Evolutionary conservation across 2,888 invertebrate genomes (phyloP).

Genomic region (Hetaerina titia): DNA sequence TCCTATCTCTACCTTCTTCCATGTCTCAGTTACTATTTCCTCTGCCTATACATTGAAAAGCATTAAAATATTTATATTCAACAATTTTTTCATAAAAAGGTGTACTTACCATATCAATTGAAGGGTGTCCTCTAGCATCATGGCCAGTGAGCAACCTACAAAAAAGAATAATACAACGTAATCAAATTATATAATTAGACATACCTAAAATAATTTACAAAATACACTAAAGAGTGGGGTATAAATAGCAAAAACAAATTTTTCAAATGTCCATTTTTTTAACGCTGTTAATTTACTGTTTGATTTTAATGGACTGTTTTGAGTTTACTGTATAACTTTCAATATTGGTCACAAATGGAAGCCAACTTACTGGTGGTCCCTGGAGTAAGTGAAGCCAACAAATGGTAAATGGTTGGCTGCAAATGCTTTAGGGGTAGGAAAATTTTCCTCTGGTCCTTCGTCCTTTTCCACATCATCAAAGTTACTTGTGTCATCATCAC

Average conservation of each 20-base stretch:
- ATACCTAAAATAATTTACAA: not conserved
- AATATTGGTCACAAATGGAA: not conserved
- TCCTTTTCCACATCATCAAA: conserved; percentile 99
- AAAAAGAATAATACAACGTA: not conserved
- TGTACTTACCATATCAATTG: conserved; percentile 52
- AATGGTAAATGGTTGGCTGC: conserved; percentile 99
- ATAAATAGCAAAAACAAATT: not conserved
- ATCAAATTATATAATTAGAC: not conserved
- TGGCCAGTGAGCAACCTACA: conserved; percentile 55
- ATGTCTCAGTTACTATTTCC: too few relatives aligned
- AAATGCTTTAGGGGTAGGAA: conserved; percentile 98
- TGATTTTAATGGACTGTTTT: not conserved
- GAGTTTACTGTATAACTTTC: conserved; percentile 51
- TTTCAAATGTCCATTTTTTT: not conserved
- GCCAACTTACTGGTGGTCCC: conserved; percentile 87
- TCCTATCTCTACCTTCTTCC: too few relatives aligned
- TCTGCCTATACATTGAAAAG: not conserved
- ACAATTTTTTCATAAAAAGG: not conserved
- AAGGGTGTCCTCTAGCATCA: conserved; percentile 53
- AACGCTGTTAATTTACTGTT: not conserved
- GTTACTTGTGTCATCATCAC: conserved; percentile 98
- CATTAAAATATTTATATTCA: conserved; percentile 69
- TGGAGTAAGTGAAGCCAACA: conserved; percentile 98
- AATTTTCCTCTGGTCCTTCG: conserved; percentile 94
- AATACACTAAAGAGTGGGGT: not conserved